These are phyloP conservation scores for Mellilla xanthometata DNA, from an alignment of 2,888 invertebrate species.

Conservation along the genomic window DNA sequence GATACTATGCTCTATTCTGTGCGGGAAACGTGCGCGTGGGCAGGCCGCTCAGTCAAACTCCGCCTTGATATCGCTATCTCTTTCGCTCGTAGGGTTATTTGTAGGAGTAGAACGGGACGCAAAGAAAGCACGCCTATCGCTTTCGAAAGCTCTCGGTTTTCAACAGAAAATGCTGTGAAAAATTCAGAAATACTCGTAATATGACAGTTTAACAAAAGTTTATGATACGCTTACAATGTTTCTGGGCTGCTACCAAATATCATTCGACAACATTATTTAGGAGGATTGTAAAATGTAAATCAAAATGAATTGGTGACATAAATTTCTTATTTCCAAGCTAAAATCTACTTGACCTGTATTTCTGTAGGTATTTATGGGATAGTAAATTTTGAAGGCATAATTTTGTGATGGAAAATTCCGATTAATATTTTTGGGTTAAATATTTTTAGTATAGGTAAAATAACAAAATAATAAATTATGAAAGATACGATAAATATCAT, in stretches of 20 bases:
- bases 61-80: constrained; percentile 49
- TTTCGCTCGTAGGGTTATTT: constrained; percentile 22
- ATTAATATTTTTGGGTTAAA: too few relatives aligned
- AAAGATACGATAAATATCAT: too few relatives aligned
- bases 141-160: constrained; percentile 33
- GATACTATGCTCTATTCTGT: constrained; percentile 34
- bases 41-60: constrained; percentile 47
- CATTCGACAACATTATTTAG: constrained; percentile 37
- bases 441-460: too few relatives aligned
- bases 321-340: constrained; percentile 7
- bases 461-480: too few relatives aligned
- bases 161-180: constrained; percentile 24
- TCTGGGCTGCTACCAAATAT: constrained; percentile 36
- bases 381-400: too few relatives aligned
- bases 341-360: constrained; percentile 9
- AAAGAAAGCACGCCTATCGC: constrained; percentile 32
- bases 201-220: constrained; percentile 36
- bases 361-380: constrained; percentile 6
- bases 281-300: constrained; percentile 12
- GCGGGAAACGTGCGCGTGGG: constrained; percentile 47
- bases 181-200: constrained; percentile 22
- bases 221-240: constrained; percentile 42
- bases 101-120: constrained; percentile 33
- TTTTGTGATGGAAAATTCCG: too few relatives aligned
- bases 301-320: constrained; percentile 36